A percentile compares a stretch with the other conserved stretches of the same genome.
Evolutionary conservation across 2,797 vertebrate genomes (phyloP).

Genomic region (Coregonus ussuriensis): DNA sequence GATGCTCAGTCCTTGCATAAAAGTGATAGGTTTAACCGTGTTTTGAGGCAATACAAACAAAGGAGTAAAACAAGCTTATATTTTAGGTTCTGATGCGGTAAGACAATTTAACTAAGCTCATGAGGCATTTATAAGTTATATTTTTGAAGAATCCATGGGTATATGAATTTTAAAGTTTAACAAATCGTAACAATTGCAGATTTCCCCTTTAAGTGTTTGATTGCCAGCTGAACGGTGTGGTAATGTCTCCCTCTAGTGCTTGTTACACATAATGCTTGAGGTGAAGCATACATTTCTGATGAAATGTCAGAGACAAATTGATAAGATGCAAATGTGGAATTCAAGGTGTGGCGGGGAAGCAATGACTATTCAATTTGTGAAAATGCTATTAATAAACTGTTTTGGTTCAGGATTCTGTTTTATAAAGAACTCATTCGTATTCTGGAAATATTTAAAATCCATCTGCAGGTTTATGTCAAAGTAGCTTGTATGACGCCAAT

Average conservation of each 20-base stretch:
- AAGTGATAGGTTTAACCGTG: background rate
- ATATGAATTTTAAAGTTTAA: background rate
- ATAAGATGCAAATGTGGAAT: background rate
- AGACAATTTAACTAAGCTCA: background rate
- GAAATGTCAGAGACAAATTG: background rate
- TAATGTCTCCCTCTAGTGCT: conserved; percentile 65
- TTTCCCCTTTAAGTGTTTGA: background rate
- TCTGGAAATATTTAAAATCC: background rate
- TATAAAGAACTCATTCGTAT: too few relatives aligned
- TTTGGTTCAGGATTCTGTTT: too few relatives aligned
- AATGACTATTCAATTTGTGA: background rate
- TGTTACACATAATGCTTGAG: conserved; percentile 2
- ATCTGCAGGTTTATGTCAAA: conserved; percentile 5
- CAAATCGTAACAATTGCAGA: background rate
- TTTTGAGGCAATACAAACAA: background rate
- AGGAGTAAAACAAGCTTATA: background rate
- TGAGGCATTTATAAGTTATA: too few relatives aligned
- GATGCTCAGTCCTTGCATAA: background rate
- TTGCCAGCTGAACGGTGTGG: conserved; percentile 34
- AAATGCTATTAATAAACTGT: background rate
- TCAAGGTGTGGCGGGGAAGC: background rate
- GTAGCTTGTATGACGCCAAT: too few relatives aligned
- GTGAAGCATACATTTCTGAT: background rate
- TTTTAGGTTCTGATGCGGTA: background rate
- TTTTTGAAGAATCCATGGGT: background rate